These are phyloP conservation scores for Cyanistes caeruleus DNA, from an alignment of 2,113 vertebrate species.

Conservation along the genomic window DNA sequence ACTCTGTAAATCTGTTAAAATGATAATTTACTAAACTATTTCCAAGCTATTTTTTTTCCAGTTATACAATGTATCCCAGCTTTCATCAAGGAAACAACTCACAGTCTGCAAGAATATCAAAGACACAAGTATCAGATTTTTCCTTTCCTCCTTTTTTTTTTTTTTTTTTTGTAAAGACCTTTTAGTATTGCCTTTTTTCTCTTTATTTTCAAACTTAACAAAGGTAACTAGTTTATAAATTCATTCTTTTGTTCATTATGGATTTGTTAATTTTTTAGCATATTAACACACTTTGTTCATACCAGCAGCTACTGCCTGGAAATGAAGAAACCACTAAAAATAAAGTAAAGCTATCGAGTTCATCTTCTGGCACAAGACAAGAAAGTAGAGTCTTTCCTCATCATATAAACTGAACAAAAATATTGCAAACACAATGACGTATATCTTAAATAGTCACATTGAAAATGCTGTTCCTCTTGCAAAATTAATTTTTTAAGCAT, in stretches of 20 bases:
- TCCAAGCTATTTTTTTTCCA: background rate
- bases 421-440: background rate
- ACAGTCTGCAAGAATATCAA: background rate
- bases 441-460: background rate
- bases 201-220: background rate
- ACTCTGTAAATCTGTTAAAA: background rate
- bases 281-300: background rate
- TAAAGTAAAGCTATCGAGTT: background rate
- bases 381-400: background rate
- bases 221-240: background rate
- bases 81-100: background rate
- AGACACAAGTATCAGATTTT: background rate
- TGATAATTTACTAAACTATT: background rate
- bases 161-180: background rate
- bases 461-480: background rate
- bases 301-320: background rate
- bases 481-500: background rate
- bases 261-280: background rate
- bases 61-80: rapidly evolving
- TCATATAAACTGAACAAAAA: background rate
- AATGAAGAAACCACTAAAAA: background rate
- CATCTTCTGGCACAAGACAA: background rate
- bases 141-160: background rate
- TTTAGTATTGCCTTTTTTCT: background rate
- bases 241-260: background rate